phyloP scores from a whole-genome alignment of 1,140 invertebrate species.

The Thaumetopoea pityocampa region DNA sequence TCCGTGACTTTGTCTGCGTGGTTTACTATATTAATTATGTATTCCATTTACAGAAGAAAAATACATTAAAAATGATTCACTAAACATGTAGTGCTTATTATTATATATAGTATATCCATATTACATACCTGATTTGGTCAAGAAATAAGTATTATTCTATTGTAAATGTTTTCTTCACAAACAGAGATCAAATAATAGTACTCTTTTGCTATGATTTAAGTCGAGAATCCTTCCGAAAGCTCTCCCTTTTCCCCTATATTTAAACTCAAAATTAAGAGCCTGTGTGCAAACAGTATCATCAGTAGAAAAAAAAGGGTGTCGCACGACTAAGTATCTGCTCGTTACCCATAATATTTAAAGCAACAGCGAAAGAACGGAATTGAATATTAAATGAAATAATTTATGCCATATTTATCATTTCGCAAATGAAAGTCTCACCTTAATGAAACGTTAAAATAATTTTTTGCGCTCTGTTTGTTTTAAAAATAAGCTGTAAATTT shows the following conservation, averaged over 20 bases:
- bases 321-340: conserved; percentile 56
- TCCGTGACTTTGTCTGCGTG: no score
- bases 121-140: no score
- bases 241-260: conserved; percentile 59
- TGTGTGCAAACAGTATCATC: conserved; percentile 65
- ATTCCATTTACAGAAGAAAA: no score
- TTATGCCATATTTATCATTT: conserved; percentile 76
- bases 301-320: conserved; percentile 63
- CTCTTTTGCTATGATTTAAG: conserved; percentile 54
- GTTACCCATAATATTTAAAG: conserved; percentile 55
- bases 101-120: no score
- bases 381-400: conserved; percentile 76
- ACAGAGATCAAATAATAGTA: conserved; percentile 36
- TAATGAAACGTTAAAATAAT: conserved; percentile 62
- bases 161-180: no score
- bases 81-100: no score
- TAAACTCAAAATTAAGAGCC: conserved; percentile 70
- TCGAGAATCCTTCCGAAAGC: conserved; percentile 63
- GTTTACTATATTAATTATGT: no score
- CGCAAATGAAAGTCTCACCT: conserved; percentile 72
- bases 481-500: neutral
- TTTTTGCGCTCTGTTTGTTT: conserved; percentile 30
- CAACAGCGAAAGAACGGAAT: conserved; percentile 66
- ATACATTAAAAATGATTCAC: no score
- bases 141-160: no score